A percentile compares a stretch with the other conserved stretches of the same genome.
Evolutionary conservation across 1,140 invertebrate genomes (phyloP).

Genomic region (Drosophila quadrilineata): DNA sequence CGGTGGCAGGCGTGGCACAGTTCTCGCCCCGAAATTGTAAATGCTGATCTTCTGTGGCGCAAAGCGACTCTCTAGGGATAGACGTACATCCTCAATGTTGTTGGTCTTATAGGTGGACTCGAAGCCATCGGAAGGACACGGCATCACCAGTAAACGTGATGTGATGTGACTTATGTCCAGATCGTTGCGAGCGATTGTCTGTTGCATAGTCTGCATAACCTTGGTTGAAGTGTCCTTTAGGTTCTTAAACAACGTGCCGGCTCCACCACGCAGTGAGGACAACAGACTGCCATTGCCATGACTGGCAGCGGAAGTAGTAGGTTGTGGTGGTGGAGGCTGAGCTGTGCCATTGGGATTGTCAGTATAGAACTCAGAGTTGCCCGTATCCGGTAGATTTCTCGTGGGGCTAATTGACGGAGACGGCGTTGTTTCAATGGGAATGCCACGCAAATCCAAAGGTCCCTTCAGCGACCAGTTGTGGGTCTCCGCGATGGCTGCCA

Average conservation of each 20-base stretch:
- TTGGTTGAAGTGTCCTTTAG: conserved; percentile 97
- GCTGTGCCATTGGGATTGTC: conserved; percentile 46
- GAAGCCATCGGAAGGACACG: conserved; percentile 95
- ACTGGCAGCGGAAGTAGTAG: conserved; percentile 18
- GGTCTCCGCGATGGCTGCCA: conserved; percentile 93
- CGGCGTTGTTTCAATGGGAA: conserved; percentile 65
- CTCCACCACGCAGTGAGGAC: conserved; percentile 91
- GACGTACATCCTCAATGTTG: conserved; percentile 94
- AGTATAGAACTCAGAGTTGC: conserved; percentile 75
- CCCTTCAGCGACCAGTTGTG: conserved; percentile 90
- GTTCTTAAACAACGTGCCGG: conserved; percentile 94
- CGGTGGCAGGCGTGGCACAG: conserved; percentile 85
- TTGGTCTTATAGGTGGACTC: conserved; percentile 96
- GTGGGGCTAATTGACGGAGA: conserved; percentile 62
- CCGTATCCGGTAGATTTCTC: conserved; percentile 50
- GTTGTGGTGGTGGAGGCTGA: conserved; percentile 17
- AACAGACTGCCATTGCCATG: conserved; percentile 85
- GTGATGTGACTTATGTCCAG: conserved; percentile 95
- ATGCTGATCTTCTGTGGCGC: conserved; percentile 88
- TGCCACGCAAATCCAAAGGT: conserved; percentile 81
- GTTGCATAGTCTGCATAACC: conserved; percentile 97
- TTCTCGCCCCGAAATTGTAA: conserved; percentile 86
- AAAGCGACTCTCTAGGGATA: conserved; percentile 89
- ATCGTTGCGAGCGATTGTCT: conserved; percentile 93
- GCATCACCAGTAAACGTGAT: conserved; percentile 94